phyloP scores from a whole-genome alignment of 2,797 vertebrate genomes.

The Tapera naevia region DNA sequence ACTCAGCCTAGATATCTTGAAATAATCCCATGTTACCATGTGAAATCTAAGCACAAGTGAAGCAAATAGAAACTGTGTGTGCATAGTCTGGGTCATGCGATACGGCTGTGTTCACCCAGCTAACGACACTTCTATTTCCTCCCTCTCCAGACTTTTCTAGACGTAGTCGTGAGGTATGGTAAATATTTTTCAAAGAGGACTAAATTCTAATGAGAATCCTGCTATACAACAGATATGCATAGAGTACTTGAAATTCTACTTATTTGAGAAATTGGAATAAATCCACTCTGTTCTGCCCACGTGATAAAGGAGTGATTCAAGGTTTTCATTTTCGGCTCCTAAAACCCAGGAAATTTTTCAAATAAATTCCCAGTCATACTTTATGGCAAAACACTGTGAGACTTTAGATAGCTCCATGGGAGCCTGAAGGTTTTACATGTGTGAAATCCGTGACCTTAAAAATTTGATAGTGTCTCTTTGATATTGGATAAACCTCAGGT shows the following conservation, averaged over 20 bases:
- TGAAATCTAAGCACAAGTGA: neutral
- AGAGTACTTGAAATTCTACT: neutral
- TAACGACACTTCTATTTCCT: neutral
- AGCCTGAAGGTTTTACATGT: slow-evolving; percentile 3
- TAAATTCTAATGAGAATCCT: neutral
- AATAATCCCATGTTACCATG: neutral
- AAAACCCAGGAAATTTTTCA: neutral
- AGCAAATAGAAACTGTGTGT: neutral
- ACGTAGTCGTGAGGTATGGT: neutral
- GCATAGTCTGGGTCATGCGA: neutral
- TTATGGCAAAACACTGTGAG: neutral
- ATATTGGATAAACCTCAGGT: slow-evolving; percentile 47
- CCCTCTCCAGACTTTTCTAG: neutral
- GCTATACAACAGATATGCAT: neutral
- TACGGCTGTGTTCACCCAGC: neutral
- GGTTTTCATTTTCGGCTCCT: neutral
- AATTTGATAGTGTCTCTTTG: slow-evolving; percentile 41
- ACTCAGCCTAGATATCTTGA: neutral
- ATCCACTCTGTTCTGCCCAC: neutral
- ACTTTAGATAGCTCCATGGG: neutral
- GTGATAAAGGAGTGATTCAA: neutral
- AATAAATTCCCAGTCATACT: neutral
- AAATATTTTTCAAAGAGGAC: neutral
- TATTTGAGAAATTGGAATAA: neutral
- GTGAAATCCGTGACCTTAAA: slow-evolving; percentile 41